Percentiles rank a stretch among this genome's conserved stretches.
These are phyloP conservation scores for Oscheius sp. DNA, from an alignment of 2,888 invertebrate genomes.

Conservation along the genomic window DNA sequence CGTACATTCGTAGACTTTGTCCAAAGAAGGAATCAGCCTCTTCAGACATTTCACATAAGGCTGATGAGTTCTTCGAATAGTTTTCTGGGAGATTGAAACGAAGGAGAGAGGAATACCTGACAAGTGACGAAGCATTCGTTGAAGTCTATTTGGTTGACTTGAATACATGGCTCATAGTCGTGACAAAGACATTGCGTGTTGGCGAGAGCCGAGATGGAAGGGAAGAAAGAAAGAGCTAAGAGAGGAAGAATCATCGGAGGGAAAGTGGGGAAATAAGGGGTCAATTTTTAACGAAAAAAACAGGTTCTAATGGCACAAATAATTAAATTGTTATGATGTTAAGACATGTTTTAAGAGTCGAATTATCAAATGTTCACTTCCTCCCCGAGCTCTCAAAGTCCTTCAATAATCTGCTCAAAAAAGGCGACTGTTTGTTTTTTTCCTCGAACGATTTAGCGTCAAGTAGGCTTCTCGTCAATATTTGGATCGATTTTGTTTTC, in stretches of 20 bases:
- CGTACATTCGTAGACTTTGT: slow-evolving; percentile 3
- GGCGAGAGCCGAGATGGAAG: neutral
- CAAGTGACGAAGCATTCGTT: neutral
- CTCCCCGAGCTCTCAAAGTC: too few relatives aligned
- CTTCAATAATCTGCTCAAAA: slow-evolving; percentile 7
- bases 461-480: neutral
- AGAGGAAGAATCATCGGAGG: neutral
- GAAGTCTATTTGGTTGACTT: neutral
- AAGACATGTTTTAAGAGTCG: neutral
- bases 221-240: neutral
- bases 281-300: neutral
- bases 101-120: neutral
- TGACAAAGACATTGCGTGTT: slow-evolving; percentile 5
- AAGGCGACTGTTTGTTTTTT: neutral
- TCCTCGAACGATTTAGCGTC: too few relatives aligned
- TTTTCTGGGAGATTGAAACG: neutral
- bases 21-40: neutral
- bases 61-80: neutral
- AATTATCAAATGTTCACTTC: too few relatives aligned
- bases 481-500: neutral
- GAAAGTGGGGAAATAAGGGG: neutral
- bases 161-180: slow-evolving; percentile 5
- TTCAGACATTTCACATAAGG: neutral
- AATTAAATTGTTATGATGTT: neutral
- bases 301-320: neutral